Percentiles rank a stretch among this genome's conserved stretches.
phyloP scores from a whole-genome alignment of 1,140 invertebrate genomes.

The Chionoecetes opilio region DNA sequence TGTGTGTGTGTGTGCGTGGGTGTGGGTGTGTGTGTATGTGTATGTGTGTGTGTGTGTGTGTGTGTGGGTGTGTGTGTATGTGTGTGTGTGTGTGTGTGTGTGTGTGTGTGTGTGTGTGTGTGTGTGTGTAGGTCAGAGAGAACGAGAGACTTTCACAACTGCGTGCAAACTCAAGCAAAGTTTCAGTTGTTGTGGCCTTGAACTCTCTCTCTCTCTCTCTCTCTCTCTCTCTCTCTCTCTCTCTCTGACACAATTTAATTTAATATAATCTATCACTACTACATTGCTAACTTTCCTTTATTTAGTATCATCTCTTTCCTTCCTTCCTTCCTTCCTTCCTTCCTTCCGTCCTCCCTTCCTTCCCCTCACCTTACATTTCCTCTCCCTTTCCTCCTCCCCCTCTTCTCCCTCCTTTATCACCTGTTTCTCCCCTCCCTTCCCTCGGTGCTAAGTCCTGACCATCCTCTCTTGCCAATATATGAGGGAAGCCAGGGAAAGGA shows the following conservation, averaged over 20 bases:
- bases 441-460: neutral
- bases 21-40: neutral
- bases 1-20: slow-evolving; percentile 16
- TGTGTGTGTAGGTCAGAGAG: neutral
- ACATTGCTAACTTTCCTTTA: no score
- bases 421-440: neutral
- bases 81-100: neutral
- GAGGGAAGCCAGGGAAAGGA: neutral
- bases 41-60: neutral
- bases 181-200: slow-evolving; percentile 27
- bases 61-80: neutral
- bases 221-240: no score
- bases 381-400: neutral
- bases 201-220: slow-evolving; percentile 21
- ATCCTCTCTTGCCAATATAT: slow-evolving; percentile 5
- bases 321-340: neutral
- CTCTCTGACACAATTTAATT: no score
- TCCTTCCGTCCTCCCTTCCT: neutral
- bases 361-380: neutral
- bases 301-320: neutral
- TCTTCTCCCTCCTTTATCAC: neutral
- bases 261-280: no score
- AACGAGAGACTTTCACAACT: neutral
- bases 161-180: neutral
- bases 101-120: no score